Conservation (phyloP, 2,888 invertebrate genomes). For the Drosophila picticornis region DNA sequence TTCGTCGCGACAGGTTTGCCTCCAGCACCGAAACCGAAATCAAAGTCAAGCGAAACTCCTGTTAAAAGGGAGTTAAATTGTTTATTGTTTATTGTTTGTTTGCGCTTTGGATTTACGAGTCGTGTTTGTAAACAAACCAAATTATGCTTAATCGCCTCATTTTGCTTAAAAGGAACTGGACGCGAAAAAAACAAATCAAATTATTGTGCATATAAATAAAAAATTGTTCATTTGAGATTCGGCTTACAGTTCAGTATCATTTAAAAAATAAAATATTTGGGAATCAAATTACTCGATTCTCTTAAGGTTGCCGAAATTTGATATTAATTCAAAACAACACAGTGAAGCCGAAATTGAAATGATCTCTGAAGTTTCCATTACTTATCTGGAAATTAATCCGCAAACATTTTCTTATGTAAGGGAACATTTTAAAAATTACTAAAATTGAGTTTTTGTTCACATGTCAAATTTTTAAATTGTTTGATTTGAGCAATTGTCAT, state of each 20-base stretch:
- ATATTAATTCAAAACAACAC: constrained; percentile 3
- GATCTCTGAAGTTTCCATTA: not conserved
- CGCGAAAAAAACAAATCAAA: not conserved
- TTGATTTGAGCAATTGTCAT: not conserved
- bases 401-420: not conserved
- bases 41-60: constrained; percentile 20
- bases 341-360: not conserved
- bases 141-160: constrained; percentile 27
- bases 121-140: constrained; percentile 46
- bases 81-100: constrained; percentile 33
- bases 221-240: not conserved
- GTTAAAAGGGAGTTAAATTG: constrained; percentile 20
- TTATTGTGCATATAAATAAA: not conserved
- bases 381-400: not conserved
- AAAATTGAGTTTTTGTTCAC: not conserved
- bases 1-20: constrained; percentile 56
- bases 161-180: not conserved
- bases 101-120: constrained; percentile 10
- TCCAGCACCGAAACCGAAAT: constrained; percentile 10
- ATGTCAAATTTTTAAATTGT: not conserved
- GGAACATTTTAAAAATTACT: not conserved
- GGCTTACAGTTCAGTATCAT: not conserved
- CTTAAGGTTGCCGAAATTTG: not conserved
- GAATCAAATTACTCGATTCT: not conserved
- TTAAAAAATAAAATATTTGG: not conserved